Percentiles rank a stretch among this genome's conserved stretches.
Evolutionary conservation across 2,797 vertebrate genomes (phyloP).

Genomic region (Acipenser oxyrinchus): DNA sequence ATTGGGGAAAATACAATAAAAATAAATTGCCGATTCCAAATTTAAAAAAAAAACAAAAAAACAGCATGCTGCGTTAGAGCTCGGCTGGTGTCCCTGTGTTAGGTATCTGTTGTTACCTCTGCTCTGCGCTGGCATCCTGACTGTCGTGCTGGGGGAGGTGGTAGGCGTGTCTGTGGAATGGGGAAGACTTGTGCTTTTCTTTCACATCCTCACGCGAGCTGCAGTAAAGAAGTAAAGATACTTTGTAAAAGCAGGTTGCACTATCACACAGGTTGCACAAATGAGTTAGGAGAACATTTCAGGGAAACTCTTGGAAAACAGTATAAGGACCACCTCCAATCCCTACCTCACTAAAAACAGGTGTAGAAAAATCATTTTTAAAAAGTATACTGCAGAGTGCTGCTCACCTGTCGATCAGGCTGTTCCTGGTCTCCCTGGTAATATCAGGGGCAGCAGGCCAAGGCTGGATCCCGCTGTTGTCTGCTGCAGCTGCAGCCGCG

Average conservation of each 20-base stretch:
- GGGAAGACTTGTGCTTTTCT: constrained; percentile 78
- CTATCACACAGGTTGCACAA: neutral
- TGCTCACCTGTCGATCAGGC: constrained; percentile 78
- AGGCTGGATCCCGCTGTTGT: constrained; percentile 60
- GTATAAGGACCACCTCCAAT: too few species aligned
- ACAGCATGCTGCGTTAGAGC: neutral
- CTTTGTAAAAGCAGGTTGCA: neutral
- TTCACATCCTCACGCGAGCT: constrained; percentile 84
- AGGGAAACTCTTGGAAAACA: too few species aligned
- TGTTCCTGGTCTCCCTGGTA: constrained; percentile 90
- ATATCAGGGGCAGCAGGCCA: constrained; percentile 97
- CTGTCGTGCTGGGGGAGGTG: constrained; percentile 81
- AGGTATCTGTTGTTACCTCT: constrained; percentile 63
- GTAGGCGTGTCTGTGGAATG: constrained; percentile 79
- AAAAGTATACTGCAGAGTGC: neutral
- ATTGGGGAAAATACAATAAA: too few species aligned
- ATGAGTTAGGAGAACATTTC: neutral
- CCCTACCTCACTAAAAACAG: too few species aligned
- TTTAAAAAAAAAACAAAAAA: too few species aligned
- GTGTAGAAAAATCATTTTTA: neutral
- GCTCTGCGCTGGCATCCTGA: constrained; percentile 81
- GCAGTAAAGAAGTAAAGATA: constrained; percentile 10
- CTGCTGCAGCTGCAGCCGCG: constrained; percentile 42
- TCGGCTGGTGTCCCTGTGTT: neutral
- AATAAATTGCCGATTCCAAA: too few species aligned